These are phyloP conservation scores for Cynaeus angustus DNA, from an alignment of 2,888 invertebrate genomes.

Conservation along the genomic window DNA sequence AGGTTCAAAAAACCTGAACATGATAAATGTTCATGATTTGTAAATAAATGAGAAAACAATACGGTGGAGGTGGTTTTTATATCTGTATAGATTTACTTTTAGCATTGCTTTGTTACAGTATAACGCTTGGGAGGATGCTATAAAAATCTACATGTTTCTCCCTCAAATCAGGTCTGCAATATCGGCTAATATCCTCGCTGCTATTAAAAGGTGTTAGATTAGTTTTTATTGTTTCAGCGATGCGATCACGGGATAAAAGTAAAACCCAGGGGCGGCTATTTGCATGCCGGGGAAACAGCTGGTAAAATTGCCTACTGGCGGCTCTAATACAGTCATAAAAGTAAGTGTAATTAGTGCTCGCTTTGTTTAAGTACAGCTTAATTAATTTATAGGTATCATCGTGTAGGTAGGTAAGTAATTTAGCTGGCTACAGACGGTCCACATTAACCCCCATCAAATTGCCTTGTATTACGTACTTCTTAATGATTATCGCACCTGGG, in stretches of 20 bases:
- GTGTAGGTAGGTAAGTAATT: conserved; percentile 56
- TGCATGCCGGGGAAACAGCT: conserved; percentile 50
- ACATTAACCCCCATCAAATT: conserved; percentile 61
- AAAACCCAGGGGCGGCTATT: conserved; percentile 47
- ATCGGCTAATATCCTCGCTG: conserved; percentile 44
- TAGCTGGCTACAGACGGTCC: conserved; percentile 43
- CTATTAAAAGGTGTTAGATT: conserved; percentile 53
- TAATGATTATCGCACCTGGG: conserved; percentile 38
- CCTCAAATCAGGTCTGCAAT: conserved; percentile 43
- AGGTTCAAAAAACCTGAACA: too few relatives aligned
- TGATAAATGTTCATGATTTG: too few relatives aligned
- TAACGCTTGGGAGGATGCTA: not conserved
- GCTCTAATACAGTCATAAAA: conserved; percentile 60
- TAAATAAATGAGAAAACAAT: too few relatives aligned
- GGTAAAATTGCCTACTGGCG: conserved; percentile 48
- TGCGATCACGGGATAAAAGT: conserved; percentile 46
- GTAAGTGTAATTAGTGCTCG: conserved; percentile 63
- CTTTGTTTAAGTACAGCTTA: conserved; percentile 63
- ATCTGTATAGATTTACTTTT: too few relatives aligned
- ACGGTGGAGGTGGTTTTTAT: too few relatives aligned
- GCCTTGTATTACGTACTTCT: conserved; percentile 54
- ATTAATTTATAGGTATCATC: conserved; percentile 65
- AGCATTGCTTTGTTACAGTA: not conserved
- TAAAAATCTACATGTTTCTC: conserved; percentile 26
- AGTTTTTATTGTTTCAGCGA: conserved; percentile 53